Base-by-base conservation (phyloP, 2,888 invertebrate genomes). In the Lithophane semibrunnea region DNA sequence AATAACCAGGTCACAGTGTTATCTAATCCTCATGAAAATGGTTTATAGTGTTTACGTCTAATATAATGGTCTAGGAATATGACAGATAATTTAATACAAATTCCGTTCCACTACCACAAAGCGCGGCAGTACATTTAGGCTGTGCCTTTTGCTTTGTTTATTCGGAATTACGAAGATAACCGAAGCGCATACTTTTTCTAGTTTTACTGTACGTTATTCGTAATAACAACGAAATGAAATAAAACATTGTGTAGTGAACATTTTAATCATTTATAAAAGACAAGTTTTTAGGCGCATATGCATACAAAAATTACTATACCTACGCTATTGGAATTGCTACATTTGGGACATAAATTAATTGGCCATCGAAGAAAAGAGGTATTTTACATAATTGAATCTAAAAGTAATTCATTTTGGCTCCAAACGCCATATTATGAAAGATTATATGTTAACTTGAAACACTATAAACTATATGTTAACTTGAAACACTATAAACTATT, bases 401-500 rank as follows among this genome's bases (percentile, higher is more conserved):
- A n/a, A 71, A 29, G 9, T 24, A 65, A 29, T 24, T 0, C 1
- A n/a, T 52, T 64, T n/a, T 24, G 56, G 10, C 24, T 58, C 12
- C 0, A 18, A 54, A 29, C 7, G 44, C 49, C 18, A 63, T 18
- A n/a, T 1, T 29, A 49, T 18, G 16, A n/a, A 60, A 29, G 29
- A 65, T 52, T 18, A 52, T 52, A 47, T 24, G 12, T 24, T 66
- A 2, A 66, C 24, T 24, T 12, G 3, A 44, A 54, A 69, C 85
- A 79, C 79, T 85, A 52, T 79, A 76, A 77, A 85, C 89, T 88
- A 88, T 44, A 47, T 24, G 12, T 24, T 66, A 2, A 66, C 24
- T 24, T 12, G 3, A 44, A 54, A 69, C 85, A 79, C 79, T 85
- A 52, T 79, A 76, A 77, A 85, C 89, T 88, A 88, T 80, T 89